Percentiles rank a stretch among this genome's conserved stretches.
Conservation (phyloP, 2,888 invertebrate species). For the Drosophila prostipennis region DNA sequence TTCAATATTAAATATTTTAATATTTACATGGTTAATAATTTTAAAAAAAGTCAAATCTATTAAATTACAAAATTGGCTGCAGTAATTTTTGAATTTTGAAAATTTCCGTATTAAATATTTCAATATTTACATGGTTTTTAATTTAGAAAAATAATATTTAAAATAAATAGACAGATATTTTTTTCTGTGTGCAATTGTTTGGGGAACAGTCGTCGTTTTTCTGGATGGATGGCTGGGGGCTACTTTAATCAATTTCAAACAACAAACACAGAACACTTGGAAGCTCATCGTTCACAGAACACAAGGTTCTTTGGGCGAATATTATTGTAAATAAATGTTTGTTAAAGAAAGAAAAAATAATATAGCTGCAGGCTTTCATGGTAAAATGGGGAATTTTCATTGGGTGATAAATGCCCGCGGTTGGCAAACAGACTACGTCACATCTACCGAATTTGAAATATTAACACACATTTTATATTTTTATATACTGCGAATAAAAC, state of each 20-base stretch:
- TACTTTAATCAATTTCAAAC: conserved; percentile 74
- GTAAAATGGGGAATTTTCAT: conserved; percentile 14
- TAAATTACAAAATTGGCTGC: no score
- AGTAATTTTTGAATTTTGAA: no score
- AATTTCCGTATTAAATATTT: no score
- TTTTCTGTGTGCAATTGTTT: conserved; percentile 50
- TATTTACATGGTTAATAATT: no score
- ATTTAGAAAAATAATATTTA: no score
- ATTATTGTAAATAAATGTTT: conserved; percentile 50
- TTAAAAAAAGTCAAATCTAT: no score
- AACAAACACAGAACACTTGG: conserved; percentile 61
- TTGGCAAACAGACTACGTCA: conserved; percentile 46
- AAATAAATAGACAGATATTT: neutral
- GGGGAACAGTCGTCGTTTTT: conserved; percentile 54
- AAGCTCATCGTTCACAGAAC: conserved; percentile 53
- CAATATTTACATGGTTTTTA: no score
- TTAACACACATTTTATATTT: conserved; percentile 18
- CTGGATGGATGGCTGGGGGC: conserved; percentile 27
- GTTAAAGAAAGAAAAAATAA: conserved; percentile 34
- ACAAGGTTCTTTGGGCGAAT: conserved; percentile 69
- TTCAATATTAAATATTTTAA: no score
- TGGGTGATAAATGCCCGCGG: conserved; percentile 41
- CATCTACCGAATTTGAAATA: conserved; percentile 51
- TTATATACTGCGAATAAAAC: neutral
- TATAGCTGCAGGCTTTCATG: conserved; percentile 4